These are phyloP conservation scores for Epiblema foenella DNA, from an alignment of 2,888 invertebrate genomes.

Conservation along the genomic window DNA sequence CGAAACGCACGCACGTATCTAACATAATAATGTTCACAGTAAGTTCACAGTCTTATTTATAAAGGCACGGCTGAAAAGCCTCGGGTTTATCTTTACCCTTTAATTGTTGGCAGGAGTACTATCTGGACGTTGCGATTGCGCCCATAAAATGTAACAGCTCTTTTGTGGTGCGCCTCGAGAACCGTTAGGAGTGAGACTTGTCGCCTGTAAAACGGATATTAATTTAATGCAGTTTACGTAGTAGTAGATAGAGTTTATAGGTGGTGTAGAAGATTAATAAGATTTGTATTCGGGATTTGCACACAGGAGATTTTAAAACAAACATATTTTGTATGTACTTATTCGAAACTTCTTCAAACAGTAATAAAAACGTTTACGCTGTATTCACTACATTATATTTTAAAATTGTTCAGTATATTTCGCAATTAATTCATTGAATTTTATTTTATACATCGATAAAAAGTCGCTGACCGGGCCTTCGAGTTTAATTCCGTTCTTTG, in stretches of 20 bases:
- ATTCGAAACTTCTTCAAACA: too few species aligned
- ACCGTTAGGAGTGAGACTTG: slow-evolving; percentile 47
- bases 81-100: slow-evolving; percentile 56
- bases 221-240: slow-evolving; percentile 24
- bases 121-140: slow-evolving; percentile 55
- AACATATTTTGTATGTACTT: too few species aligned
- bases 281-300: not conserved
- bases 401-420: too few species aligned
- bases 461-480: too few species aligned
- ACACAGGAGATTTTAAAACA: too few species aligned
- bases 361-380: too few species aligned
- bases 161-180: slow-evolving; percentile 50
- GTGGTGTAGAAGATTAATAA: not conserved
- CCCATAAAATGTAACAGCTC: slow-evolving; percentile 58
- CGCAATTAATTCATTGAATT: too few species aligned
- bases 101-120: slow-evolving; percentile 58
- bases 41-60: slow-evolving; percentile 51
- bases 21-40: slow-evolving; percentile 25
- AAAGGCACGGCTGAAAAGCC: slow-evolving; percentile 51
- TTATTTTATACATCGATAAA: too few species aligned
- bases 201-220: slow-evolving; percentile 45
- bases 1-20: slow-evolving; percentile 3
- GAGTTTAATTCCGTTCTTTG: too few species aligned
- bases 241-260: slow-evolving; percentile 3
- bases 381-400: too few species aligned